A percentile compares a stretch with the other conserved stretches of the same genome.
phyloP scores from a whole-genome alignment of 2,113 vertebrate genomes.

The Heterotilapia buettikoferi region DNA sequence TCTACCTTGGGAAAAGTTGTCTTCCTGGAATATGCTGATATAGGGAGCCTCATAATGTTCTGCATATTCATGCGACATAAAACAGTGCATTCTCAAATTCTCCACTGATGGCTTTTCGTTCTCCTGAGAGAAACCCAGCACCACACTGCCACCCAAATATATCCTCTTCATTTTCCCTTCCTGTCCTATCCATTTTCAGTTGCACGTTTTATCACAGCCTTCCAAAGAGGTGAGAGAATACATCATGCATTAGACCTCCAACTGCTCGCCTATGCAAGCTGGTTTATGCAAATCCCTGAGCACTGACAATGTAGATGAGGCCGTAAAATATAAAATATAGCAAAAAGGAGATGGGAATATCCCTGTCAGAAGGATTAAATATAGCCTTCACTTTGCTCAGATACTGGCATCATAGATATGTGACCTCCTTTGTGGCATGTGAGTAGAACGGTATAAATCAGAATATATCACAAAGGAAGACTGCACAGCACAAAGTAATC shows the following conservation, averaged over 20 bases:
- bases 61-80: background rate
- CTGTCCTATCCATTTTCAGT: background rate
- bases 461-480: background rate
- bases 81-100: background rate
- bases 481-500: background rate
- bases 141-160: background rate
- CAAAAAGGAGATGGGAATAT: background rate
- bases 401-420: background rate
- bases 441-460: background rate
- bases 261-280: background rate
- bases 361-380: background rate
- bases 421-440: background rate
- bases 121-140: background rate
- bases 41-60: background rate
- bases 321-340: background rate
- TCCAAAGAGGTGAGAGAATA: background rate
- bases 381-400: background rate
- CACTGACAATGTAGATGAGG: background rate
- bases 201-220: background rate
- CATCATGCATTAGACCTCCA: background rate
- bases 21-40: background rate
- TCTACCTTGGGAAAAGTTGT: background rate
- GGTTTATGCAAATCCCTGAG: background rate
- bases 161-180: background rate
- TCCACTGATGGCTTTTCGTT: background rate